Evolutionary conservation across 2,888 invertebrate genomes (phyloP).

Genomic region (Epistrophella euchroma): DNA sequence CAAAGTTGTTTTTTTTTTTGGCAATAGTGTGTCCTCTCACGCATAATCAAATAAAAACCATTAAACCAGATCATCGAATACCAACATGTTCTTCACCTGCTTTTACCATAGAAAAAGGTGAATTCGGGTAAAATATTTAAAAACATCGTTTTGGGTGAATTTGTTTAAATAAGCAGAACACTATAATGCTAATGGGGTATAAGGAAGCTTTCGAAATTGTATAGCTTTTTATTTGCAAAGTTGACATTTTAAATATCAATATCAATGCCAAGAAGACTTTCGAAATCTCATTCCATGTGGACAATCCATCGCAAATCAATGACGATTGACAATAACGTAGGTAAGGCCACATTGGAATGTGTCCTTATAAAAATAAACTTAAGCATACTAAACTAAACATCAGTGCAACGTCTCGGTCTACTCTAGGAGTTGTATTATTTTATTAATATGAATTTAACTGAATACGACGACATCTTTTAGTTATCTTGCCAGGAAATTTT

Average conservation of each 20-base stretch:
- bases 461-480: too few relatives aligned
- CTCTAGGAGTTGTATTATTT: too few relatives aligned
- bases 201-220: conserved; percentile 15
- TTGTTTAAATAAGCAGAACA: background rate
- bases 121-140: background rate
- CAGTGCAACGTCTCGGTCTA: too few relatives aligned
- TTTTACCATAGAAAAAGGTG: conserved; percentile 27
- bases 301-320: background rate
- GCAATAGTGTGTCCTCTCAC: conserved; percentile 59
- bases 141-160: background rate
- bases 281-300: background rate
- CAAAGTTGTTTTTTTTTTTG: conserved; percentile 32
- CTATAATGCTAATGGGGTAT: background rate
- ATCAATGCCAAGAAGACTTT: conserved; percentile 7
- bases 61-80: conserved; percentile 45
- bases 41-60: conserved; percentile 31
- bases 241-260: background rate
- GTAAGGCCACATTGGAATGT: background rate
- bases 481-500: too few relatives aligned
- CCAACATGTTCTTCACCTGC: conserved; percentile 52
- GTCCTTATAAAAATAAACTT: background rate
- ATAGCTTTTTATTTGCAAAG: conserved; percentile 6
- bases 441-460: too few relatives aligned
- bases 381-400: too few relatives aligned
- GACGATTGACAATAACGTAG: background rate